A percentile compares a stretch with the other conserved stretches of the same genome.
Evolutionary conservation across 2,797 vertebrate genomes (phyloP).

Genomic region (Thalassophryne amazonica): DNA sequence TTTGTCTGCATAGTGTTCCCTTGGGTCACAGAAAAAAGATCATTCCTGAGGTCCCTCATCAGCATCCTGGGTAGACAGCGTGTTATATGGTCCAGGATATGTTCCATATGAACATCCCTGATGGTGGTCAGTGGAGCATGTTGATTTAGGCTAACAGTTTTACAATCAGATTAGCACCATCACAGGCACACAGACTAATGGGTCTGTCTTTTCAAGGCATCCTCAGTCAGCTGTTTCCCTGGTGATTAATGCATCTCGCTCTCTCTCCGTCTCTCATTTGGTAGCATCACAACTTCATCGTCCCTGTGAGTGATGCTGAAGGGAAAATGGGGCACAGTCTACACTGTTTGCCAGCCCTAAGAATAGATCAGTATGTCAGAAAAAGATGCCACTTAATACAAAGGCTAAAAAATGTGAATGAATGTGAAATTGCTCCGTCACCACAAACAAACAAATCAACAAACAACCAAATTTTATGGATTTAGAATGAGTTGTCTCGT

Average conservation of each 20-base stretch:
- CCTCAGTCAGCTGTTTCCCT: conserved; percentile 75
- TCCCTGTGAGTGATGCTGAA: conserved; percentile 59
- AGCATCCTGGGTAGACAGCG: neutral
- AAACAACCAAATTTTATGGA: no score
- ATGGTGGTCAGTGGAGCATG: conserved; percentile 54
- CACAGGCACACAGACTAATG: conserved; percentile 68
- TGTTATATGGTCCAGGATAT: conserved; percentile 26
- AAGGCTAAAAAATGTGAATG: conserved; percentile 52
- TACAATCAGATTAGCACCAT: conserved; percentile 74
- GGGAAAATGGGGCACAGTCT: conserved; percentile 65
- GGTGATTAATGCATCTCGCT: conserved; percentile 72
- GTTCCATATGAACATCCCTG: conserved; percentile 38
- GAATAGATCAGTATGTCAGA: conserved; percentile 70
- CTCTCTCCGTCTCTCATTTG: conserved; percentile 58
- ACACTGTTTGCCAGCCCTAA: conserved; percentile 62
- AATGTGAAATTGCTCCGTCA: conserved; percentile 19
- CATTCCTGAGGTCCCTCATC: conserved; percentile 6
- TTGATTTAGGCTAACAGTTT: conserved; percentile 73
- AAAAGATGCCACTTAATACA: conserved; percentile 58
- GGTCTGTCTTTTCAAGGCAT: conserved; percentile 70
- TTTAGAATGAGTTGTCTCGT: no score
- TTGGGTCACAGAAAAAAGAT: conserved; percentile 10
- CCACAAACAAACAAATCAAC: conserved; percentile 21
- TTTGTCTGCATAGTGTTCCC: conserved; percentile 9
- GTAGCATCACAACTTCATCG: conserved; percentile 74